Evolutionary conservation across 2,797 vertebrate species (phyloP).

Genomic region (Crax fasciolata): DNA sequence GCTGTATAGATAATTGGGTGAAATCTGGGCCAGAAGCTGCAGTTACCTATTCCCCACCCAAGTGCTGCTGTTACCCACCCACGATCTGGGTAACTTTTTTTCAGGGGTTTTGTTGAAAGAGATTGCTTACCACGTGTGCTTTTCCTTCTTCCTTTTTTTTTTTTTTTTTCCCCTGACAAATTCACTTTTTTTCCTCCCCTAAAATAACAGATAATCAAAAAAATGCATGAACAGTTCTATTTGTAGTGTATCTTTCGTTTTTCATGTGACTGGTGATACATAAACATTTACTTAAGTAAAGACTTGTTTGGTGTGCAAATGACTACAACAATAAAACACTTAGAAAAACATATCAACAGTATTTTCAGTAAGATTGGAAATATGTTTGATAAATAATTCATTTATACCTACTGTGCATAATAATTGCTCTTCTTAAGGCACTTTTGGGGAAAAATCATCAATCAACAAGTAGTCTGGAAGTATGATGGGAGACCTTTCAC

Average conservation of each 20-base stretch:
- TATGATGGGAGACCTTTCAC: neutral
- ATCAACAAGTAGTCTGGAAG: conserved; percentile 65
- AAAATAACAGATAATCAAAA: neutral
- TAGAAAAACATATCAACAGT: conserved; percentile 70
- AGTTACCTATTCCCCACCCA: too few relatives aligned
- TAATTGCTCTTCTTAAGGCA: conserved; percentile 75
- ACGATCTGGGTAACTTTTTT: neutral
- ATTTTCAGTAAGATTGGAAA: conserved; percentile 79
- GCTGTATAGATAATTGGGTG: neutral
- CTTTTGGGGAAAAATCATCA: conserved; percentile 66
- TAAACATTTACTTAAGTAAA: conserved; percentile 82
- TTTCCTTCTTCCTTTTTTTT: neutral
- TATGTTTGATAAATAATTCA: conserved; percentile 86
- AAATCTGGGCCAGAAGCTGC: neutral
- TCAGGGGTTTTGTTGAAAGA: neutral
- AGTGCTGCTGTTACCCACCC: neutral
- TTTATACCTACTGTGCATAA: conserved; percentile 83
- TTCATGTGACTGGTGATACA: conserved; percentile 66
- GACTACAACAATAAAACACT: conserved; percentile 70
- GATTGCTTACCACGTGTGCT: neutral
- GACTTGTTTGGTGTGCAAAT: conserved; percentile 80
- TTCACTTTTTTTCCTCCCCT: neutral
- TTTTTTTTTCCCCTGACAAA: neutral
- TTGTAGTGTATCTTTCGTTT: conserved; percentile 72
- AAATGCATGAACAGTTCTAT: conserved; percentile 12